These are phyloP conservation scores for Chrysaora quinquecirrha DNA, from an alignment of 30 jellyfish, hydroid and myxozoan genomes.

Conservation along the genomic window DNA sequence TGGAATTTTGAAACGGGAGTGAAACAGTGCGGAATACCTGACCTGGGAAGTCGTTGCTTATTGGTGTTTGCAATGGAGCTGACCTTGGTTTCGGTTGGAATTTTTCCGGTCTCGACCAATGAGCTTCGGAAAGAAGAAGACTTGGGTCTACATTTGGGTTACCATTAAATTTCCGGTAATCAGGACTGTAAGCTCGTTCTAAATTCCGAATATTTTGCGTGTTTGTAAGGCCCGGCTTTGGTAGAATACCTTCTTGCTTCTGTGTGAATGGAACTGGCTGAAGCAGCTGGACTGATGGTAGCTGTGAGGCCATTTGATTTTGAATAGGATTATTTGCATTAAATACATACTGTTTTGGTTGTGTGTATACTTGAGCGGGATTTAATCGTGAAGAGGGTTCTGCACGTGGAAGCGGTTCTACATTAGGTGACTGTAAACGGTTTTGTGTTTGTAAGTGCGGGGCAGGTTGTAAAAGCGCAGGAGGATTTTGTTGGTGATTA, in stretches of 20 bases:
- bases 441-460: neutral
- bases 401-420: neutral
- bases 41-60: conserved; percentile 47
- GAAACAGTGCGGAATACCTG: conserved; percentile 52
- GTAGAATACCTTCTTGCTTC: neutral
- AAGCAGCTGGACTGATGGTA: neutral
- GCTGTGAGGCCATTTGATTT: neutral
- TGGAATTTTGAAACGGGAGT: conserved; percentile 29
- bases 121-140: conserved; percentile 62
- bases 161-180: conserved; percentile 53
- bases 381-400: no score
- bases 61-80: conserved; percentile 15
- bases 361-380: no score
- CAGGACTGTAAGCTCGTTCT: conserved; percentile 36
- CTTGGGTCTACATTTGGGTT: conserved; percentile 62
- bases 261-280: neutral
- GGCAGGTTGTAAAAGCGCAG: neutral
- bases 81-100: conserved; percentile 47
- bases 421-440: neutral
- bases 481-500: neutral
- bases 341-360: neutral
- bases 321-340: neutral
- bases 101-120: conserved; percentile 69
- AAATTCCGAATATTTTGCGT: conserved; percentile 24
- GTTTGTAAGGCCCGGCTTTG: neutral